Evolutionary conservation across 2,888 invertebrate genomes (phyloP).

Genomic region (Salticus scenicus): DNA sequence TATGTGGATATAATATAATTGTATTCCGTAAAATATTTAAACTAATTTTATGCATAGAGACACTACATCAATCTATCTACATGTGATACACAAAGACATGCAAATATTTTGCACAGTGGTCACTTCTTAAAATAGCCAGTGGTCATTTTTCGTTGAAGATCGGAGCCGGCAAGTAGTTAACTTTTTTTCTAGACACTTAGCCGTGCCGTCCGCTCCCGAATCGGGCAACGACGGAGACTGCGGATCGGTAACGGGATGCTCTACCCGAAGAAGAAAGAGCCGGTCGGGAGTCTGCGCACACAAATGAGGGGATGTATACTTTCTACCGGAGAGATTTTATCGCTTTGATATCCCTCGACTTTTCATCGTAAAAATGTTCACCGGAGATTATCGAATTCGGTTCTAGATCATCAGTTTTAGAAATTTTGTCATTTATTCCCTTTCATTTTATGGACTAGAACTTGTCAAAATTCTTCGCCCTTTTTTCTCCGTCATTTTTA

Average conservation of each 20-base stretch:
- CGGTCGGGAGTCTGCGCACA: constrained; percentile 57
- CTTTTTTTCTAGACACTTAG: background rate
- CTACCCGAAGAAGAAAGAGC: constrained; percentile 7
- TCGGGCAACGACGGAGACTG: constrained; percentile 63
- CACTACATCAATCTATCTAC: constrained; percentile 7
- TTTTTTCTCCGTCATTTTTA: no score
- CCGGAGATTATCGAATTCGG: no score
- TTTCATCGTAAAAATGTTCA: no score
- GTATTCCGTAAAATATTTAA: constrained; percentile 11
- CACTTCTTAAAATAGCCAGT: background rate
- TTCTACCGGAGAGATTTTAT: background rate
- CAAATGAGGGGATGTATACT: constrained; percentile 17
- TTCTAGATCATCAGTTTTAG: no score
- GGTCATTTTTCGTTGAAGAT: background rate
- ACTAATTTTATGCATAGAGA: background rate
- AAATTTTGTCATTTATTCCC: no score
- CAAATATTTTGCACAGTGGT: background rate
- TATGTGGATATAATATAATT: background rate
- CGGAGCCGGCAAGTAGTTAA: background rate
- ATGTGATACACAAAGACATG: background rate
- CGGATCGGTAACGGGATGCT: constrained; percentile 33
- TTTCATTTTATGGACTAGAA: no score
- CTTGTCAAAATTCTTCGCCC: no score
- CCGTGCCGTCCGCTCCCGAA: constrained; percentile 23
- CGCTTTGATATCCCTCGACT: background rate